A percentile compares a stretch with the other conserved stretches of the same genome.
Conservation (phyloP, 2,888 invertebrate genomes). For the Oscheius onirici region DNA sequence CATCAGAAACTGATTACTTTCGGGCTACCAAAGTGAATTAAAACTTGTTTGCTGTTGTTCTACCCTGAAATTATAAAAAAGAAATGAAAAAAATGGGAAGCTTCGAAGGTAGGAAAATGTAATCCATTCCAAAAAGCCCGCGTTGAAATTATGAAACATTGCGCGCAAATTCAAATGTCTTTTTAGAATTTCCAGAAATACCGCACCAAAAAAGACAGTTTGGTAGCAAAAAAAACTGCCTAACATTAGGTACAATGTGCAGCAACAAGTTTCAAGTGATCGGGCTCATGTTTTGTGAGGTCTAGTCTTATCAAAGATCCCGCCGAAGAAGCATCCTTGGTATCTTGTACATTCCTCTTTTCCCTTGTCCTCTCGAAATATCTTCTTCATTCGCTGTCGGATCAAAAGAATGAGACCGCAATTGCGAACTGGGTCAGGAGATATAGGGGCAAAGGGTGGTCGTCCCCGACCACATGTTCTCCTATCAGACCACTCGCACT, state of each 20-base stretch:
- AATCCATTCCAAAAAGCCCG: too few relatives aligned
- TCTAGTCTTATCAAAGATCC: constrained; percentile 9
- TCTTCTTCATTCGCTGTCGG: too few relatives aligned
- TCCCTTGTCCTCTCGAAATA: not conserved
- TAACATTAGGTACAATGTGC: too few relatives aligned
- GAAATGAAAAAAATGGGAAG: not conserved
- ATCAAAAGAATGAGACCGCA: constrained; percentile 5
- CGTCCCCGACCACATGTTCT: not conserved
- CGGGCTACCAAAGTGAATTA: too few relatives aligned
- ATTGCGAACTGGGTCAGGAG: constrained; percentile 24
- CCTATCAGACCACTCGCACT: constrained; percentile 21
- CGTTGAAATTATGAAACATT: too few relatives aligned
- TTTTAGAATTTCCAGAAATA: not conserved
- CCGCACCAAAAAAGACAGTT: not conserved
- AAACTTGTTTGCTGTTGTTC: not conserved
- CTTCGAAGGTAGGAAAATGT: not conserved
- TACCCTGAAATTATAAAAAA: not conserved
- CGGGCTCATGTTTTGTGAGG: not conserved
- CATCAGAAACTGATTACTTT: too few relatives aligned
- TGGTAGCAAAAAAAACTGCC: too few relatives aligned
- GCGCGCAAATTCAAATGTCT: too few relatives aligned
- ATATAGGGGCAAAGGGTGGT: constrained; percentile 14
- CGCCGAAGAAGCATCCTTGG: not conserved
- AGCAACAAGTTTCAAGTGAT: not conserved
- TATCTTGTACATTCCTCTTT: constrained; percentile 1